Base-by-base conservation (phyloP, 2,797 vertebrate genomes). In the Setipinna tenuifilis region DNA sequence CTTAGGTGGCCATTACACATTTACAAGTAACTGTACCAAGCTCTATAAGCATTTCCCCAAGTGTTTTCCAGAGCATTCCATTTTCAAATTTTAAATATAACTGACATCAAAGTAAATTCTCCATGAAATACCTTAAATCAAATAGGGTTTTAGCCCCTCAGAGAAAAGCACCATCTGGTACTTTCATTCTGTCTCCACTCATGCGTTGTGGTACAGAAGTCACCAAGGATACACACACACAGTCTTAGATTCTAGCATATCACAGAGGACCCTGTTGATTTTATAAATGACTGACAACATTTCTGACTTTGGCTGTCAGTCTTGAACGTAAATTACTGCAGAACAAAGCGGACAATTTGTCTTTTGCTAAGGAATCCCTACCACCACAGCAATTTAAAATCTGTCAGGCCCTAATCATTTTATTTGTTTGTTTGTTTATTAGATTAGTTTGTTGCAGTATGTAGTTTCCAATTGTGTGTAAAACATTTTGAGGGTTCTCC, bases 91-190 rank as follows among this genome's bases (percentile, higher is more conserved):
- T 17, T 17, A 6, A 44, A 44, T 71, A 21, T 17, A 21, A 78
- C 41, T 19, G 35, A 78, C 35, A 44, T 41, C 71, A 78, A 78
- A 41, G 71, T 78, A 78, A 41, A 78, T 78, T 44, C 71, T 78
- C 71, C 71, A 78, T 78, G 71, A 78, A 78, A 44, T 78, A 44
- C 35, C 71, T 78, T 41, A 9, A 44, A 19, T 78, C 16, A 21
- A 31, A 59, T 19, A 19, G 50, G 31, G 19, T 19, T 44, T 44
- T 78, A 3, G 68, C 31, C 68, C 71, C 35, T 78, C 31, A 44
- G 71, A 78, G 71, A 31, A 78, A 78, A 78, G 44, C 35, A 78
- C 71, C 71, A 78, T 78, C 71, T 78, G 71, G 71, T 44, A 21
- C 31, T 44, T 44, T 41, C 71, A 41, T 71, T 35, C 68, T 16